Conservation (phyloP, 2,888 invertebrate genomes). For the Ctenicera cuprea region DNA sequence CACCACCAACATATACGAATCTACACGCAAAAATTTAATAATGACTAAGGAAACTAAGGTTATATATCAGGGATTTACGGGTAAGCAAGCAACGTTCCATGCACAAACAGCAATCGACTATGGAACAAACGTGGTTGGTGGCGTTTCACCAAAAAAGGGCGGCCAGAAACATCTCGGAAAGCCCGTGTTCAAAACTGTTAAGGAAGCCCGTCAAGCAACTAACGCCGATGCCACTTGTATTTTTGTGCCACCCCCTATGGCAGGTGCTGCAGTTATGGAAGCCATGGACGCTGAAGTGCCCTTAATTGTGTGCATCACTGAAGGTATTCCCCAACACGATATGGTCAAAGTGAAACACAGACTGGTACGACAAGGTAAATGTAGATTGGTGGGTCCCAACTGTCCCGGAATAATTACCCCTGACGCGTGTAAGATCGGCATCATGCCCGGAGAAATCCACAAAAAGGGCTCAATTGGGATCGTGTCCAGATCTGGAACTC, state of each 20-base stretch:
- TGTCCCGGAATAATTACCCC: constrained; percentile 89
- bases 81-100: constrained; percentile 83
- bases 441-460: constrained; percentile 90
- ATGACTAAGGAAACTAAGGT: constrained; percentile 78
- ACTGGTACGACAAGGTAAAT: constrained; percentile 79
- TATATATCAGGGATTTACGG: constrained; percentile 88
- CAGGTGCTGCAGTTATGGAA: constrained; percentile 82
- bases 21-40: constrained; percentile 58
- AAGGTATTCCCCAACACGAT: constrained; percentile 86
- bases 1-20: too few species aligned
- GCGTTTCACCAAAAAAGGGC: constrained; percentile 86
- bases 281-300: constrained; percentile 86
- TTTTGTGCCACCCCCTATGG: constrained; percentile 86
- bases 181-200: constrained; percentile 76
- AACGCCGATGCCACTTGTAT: constrained; percentile 84
- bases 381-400: constrained; percentile 87
- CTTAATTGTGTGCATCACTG: constrained; percentile 72
- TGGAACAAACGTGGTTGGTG: constrained; percentile 90
- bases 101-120: constrained; percentile 86
- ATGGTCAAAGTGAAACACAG: constrained; percentile 86
- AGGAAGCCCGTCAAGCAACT: constrained; percentile 80
- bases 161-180: constrained; percentile 86
- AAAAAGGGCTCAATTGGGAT: constrained; percentile 83
- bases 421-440: constrained; percentile 88
- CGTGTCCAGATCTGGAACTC: constrained; percentile 83